Base-by-base conservation (phyloP, 2,888 invertebrate species). In the Ferdinandea cuprea region DNA sequence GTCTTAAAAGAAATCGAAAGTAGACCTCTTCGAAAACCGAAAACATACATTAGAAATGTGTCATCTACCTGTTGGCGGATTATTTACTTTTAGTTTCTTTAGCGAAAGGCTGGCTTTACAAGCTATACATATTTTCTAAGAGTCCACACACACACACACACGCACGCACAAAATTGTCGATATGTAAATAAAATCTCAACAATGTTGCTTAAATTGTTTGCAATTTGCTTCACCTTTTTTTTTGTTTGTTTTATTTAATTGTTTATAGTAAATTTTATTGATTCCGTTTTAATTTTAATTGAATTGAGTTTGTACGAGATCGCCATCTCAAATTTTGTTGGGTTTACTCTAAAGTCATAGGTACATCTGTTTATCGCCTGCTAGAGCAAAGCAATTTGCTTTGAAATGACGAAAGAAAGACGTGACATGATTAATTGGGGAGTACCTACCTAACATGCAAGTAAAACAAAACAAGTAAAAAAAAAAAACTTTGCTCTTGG, bases 361-460 rank as follows among this genome's bases (percentile, higher is more conserved):
- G 30, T 8, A 40, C 58, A 71, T 13, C 15, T 42, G 71, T 50
- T 59, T 59, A 35, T 42, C 21, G 61, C 25, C 37, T 52, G 72
- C 37, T 46, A 35, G 46, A 35, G 46, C 54, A 69, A 44, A 40
- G 59, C 25, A 44, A 63, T 61, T 71, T 50, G 3, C 44, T 72
- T 63, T 30, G 61, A n/a, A 71, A 71, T 50, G 48, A 42, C 32
- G 28, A 54, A 35, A 21, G 46, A 52, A 63, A 61, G 61, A 72
- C 72, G 72, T 72, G 72, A 72, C 72, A 72, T 72, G 72, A 72
- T 72, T 72, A 72, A 72, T 71, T 63, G 72, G 42, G 61, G 61
- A 44, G 35, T 42, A 17, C 28, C 35, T 21, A 50, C 30, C n/a
- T n/a, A n/a, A n/a, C n/a, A n/a, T n/a, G n/a, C n/a, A n/a, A n/a